Base-by-base conservation (phyloP, 2,888 invertebrate species). In the Coleophora flavipennella region DNA sequence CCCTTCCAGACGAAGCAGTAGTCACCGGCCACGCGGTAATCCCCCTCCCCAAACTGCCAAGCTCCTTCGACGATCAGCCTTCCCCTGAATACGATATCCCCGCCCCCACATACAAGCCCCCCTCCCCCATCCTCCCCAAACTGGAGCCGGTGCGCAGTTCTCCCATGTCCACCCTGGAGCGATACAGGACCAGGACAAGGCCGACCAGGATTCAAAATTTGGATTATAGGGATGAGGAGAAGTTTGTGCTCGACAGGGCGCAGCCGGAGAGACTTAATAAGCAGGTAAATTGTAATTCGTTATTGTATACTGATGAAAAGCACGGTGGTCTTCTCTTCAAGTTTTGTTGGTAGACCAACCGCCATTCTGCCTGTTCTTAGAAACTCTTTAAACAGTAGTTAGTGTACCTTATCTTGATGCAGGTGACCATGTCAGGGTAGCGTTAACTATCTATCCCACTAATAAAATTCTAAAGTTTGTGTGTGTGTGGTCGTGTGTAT, bases 231-330 rank as follows among this genome's bases (percentile, higher is more conserved):
- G 67, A 80, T 68, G 89, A 94, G 77, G 89, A 90, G 81, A 86
- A 93, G 81, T 88, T 90, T 60, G 88, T 91, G 69, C 81, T 91
- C 80, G 89, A 94, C 80, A 79, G 86, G 47, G 86, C 87, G 43
- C 86, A 86, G 52, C 86, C 86, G 25, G 89, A 89, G 53, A 78
- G 71, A 49, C 70, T 86, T 48, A 81, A 83, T 56, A 85, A 85
- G 49, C 84, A 85, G 76, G 85, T 83, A 44, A 31, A n/a, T 31
- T 14, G 14, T 31, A 11, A 9, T 31, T 31, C 6, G 31, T 11
- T 13, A 8, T n/a, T n/a, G 12, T 13, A 33, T 33, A 13, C 4
- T 13, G 13, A 33, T 33, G n/a, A n/a, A n/a, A n/a, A n/a, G n/a
- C n/a, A n/a, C n/a, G n/a, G n/a, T n/a, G n/a, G n/a, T n/a, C n/a